These are phyloP conservation scores for Calyptommatus sinebrachiatus DNA, from an alignment of 2,113 vertebrate genomes.

Conservation along the genomic window DNA sequence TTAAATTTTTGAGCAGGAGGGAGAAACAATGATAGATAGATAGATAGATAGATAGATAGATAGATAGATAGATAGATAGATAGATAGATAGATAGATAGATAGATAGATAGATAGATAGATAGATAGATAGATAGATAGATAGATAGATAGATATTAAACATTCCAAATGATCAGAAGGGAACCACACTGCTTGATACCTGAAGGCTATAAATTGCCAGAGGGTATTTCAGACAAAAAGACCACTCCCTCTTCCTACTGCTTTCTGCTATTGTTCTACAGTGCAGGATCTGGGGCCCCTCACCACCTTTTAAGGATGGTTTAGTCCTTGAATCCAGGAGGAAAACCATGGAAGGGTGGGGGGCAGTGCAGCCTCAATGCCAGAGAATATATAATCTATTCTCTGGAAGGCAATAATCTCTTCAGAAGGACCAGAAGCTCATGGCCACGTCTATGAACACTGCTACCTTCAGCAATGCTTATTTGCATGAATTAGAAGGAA, in stretches of 20 bases:
- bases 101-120: background rate
- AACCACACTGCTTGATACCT: background rate
- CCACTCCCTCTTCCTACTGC: slow-evolving; percentile 58
- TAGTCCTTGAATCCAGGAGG: too few species aligned
- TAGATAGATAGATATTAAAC: too few species aligned
- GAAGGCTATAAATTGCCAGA: slow-evolving; percentile 44
- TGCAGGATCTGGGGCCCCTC: slow-evolving; percentile 11
- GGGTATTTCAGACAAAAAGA: slow-evolving; percentile 63
- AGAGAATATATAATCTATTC: background rate
- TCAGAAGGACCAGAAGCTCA: background rate
- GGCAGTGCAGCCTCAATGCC: slow-evolving; percentile 10
- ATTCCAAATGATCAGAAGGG: background rate
- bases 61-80: background rate
- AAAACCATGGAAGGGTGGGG: background rate
- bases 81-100: background rate
- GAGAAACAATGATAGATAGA: background rate
- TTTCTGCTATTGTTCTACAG: slow-evolving; percentile 60
- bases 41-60: background rate
- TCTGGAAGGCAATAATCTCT: slow-evolving; percentile 18
- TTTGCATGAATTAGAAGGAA: too few species aligned
- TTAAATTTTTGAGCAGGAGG: background rate
- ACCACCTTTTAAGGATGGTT: slow-evolving; percentile 14
- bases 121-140: background rate
- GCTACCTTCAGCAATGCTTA: background rate
- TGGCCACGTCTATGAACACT: slow-evolving; percentile 24